phyloP scores from a whole-genome alignment of 2,113 vertebrate species.

The Cyprinodon tularosa region DNA sequence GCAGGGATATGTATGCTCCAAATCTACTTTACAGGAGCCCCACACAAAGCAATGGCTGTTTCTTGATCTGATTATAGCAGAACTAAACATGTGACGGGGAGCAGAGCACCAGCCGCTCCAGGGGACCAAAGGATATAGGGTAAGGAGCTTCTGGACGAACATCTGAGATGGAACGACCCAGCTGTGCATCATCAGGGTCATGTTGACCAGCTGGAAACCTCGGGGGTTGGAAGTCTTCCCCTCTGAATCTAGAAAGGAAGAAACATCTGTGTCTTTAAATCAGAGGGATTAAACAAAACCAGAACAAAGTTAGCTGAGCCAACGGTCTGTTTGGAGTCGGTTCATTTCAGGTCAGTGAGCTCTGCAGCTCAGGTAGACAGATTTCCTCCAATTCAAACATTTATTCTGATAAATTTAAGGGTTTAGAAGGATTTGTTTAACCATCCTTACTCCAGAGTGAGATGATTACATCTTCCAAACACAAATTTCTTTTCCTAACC shows the following conservation, averaged over 20 bases:
- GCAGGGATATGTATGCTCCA: conserved; percentile 25
- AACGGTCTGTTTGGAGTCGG: not conserved
- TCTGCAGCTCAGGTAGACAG: not conserved
- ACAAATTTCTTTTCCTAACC: too few species aligned
- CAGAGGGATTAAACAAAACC: not conserved
- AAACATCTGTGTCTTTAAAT: conserved; percentile 16
- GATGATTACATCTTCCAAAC: too few species aligned
- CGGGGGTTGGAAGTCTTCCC: conserved; percentile 70
- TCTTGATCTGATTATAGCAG: conserved; percentile 60
- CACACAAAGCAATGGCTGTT: conserved; percentile 68
- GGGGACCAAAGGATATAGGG: conserved; percentile 78
- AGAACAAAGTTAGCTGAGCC: not conserved
- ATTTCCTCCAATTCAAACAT: too few species aligned
- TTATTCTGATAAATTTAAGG: too few species aligned
- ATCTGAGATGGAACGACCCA: conserved; percentile 81
- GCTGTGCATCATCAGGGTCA: conserved; percentile 85
- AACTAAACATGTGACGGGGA: conserved; percentile 52
- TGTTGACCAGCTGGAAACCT: conserved; percentile 77
- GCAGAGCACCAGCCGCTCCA: conserved; percentile 25
- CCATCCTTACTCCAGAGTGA: too few species aligned
- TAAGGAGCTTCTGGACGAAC: conserved; percentile 79
- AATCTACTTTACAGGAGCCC: conserved; percentile 46
- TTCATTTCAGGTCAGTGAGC: not conserved
- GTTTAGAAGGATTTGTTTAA: too few species aligned
- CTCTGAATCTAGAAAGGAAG: conserved; percentile 72